These are phyloP conservation scores for Tineola bisselliella DNA, from an alignment of 2,888 invertebrate genomes.

Conservation along the genomic window DNA sequence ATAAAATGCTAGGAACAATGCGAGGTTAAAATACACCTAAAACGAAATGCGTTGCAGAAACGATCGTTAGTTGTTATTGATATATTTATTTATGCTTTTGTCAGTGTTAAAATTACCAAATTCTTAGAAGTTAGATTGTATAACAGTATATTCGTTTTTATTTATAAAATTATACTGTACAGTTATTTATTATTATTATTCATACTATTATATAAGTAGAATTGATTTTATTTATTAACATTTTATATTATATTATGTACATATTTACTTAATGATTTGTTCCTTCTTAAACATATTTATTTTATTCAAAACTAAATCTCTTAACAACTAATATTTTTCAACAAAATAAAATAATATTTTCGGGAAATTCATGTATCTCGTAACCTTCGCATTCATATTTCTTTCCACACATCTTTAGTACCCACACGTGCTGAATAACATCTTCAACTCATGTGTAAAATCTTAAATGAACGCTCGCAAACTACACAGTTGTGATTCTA, in stretches of 20 bases:
- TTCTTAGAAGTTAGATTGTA: too few species aligned
- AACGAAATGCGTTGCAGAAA: background rate
- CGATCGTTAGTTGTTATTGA: background rate
- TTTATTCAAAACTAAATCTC: background rate
- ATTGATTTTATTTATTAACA: too few species aligned
- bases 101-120: background rate
- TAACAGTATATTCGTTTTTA: too few species aligned
- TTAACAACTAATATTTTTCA: background rate
- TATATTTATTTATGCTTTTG: background rate
- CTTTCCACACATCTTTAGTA: background rate
- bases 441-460: background rate
- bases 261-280: too few species aligned
- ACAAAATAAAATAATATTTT: background rate
- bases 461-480: background rate
- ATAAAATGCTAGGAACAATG: background rate
- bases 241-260: too few species aligned
- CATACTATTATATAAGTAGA: too few species aligned
- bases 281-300: too few species aligned
- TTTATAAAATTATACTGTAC: too few species aligned
- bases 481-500: constrained; percentile 2
- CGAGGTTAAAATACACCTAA: background rate
- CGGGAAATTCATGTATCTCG: background rate
- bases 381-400: background rate
- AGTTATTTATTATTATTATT: too few species aligned
- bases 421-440: constrained; percentile 6